Evolutionary conservation across 2,888 invertebrate genomes (phyloP).

Genomic region (Cremastinae sp.): DNA sequence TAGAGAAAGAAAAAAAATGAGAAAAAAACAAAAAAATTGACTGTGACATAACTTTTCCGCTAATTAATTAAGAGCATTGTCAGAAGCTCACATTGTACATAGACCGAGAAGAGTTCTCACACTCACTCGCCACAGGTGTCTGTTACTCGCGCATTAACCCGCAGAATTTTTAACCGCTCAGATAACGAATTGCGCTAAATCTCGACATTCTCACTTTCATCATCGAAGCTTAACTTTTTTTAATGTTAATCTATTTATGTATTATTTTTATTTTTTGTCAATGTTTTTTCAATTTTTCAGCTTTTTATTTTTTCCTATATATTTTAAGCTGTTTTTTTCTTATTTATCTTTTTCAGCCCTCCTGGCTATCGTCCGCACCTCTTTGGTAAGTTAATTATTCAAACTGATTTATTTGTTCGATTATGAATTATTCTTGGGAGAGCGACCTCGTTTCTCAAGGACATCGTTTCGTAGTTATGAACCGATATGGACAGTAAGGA

Average conservation of each 20-base stretch:
- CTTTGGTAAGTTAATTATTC: slow-evolving; percentile 71
- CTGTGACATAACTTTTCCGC: slow-evolving; percentile 77
- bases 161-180: slow-evolving; percentile 53
- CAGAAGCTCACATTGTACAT: slow-evolving; percentile 57
- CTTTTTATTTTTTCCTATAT: slow-evolving; percentile 29
- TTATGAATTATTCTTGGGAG: neutral
- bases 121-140: slow-evolving; percentile 38
- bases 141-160: slow-evolving; percentile 36
- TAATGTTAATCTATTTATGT: slow-evolving; percentile 1
- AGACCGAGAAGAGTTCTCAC: slow-evolving; percentile 64
- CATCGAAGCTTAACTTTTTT: slow-evolving; percentile 51
- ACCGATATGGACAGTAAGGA: too few species aligned
- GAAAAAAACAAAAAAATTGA: slow-evolving; percentile 62
- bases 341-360: slow-evolving; percentile 72
- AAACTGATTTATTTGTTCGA: neutral
- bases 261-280: slow-evolving; percentile 11
- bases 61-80: slow-evolving; percentile 79
- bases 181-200: slow-evolving; percentile 54
- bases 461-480: neutral
- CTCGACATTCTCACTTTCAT: slow-evolving; percentile 54
- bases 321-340: slow-evolving; percentile 24
- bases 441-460: neutral
- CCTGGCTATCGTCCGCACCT: slow-evolving; percentile 73
- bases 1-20: slow-evolving; percentile 32
- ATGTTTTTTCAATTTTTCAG: slow-evolving; percentile 21